These are phyloP conservation scores for Dynastes tityus DNA, from an alignment of 2,888 invertebrate genomes.

Conservation along the genomic window DNA sequence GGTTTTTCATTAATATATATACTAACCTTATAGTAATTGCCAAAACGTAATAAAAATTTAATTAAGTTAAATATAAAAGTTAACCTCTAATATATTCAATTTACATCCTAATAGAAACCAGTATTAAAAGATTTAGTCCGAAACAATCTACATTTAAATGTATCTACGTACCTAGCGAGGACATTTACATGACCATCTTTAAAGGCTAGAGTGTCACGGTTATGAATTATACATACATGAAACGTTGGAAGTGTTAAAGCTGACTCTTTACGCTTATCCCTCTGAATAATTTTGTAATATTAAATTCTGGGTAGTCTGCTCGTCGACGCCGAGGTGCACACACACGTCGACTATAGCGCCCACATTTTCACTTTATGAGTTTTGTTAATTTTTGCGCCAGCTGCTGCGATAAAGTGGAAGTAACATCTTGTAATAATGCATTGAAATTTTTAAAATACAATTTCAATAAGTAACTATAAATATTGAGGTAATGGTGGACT, in stretches of 20 bases:
- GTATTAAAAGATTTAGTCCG: constrained; percentile 46
- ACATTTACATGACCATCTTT: constrained; percentile 47
- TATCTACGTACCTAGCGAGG: constrained; percentile 14
- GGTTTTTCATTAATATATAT: too few species aligned
- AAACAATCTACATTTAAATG: constrained; percentile 43
- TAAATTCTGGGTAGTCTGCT: constrained; percentile 21
- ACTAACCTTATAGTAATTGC: background rate
- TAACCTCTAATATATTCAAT: constrained; percentile 20
- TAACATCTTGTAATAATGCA: too few species aligned
- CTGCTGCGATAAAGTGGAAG: too few species aligned
- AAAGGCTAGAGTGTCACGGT: constrained; percentile 37
- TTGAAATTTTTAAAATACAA: too few species aligned
- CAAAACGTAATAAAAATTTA: background rate
- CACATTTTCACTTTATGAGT: constrained; percentile 8
- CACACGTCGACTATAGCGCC: background rate
- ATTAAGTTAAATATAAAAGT: background rate
- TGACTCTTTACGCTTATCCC: constrained; percentile 35
- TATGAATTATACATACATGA: constrained; percentile 49
- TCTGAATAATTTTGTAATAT: constrained; percentile 50
- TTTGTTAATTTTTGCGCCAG: constrained; percentile 4
- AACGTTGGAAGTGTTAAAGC: constrained; percentile 37
- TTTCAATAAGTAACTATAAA: too few species aligned
- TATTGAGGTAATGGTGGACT: too few species aligned
- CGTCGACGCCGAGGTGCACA: background rate
- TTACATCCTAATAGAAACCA: constrained; percentile 29